Conservation (phyloP, 2,113 vertebrate genomes). For the Plecotus auritus region DNA sequence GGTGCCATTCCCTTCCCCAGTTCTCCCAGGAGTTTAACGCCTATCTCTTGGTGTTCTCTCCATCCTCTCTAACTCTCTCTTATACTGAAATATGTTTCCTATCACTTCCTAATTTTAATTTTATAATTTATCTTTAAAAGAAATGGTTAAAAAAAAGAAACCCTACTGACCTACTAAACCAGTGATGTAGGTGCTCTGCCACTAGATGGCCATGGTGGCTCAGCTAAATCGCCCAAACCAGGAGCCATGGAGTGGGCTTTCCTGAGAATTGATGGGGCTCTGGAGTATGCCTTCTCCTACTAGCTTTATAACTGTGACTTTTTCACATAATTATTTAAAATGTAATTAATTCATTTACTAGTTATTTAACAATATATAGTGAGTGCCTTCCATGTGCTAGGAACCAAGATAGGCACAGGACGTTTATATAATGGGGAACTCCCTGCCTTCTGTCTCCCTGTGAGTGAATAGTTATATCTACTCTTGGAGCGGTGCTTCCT, state of each 20-base stretch:
- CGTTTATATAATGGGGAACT: background rate
- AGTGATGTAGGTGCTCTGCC: constrained; percentile 19
- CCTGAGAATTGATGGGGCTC: background rate
- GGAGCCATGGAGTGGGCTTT: rapidly evolving
- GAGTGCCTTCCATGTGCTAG: background rate
- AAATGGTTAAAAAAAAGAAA: background rate
- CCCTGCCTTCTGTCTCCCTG: background rate
- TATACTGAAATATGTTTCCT: background rate
- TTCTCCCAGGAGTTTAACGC: background rate
- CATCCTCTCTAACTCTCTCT: background rate
- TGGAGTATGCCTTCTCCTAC: background rate
- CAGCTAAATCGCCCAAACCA: background rate
- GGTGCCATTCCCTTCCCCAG: background rate
- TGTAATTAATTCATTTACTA: background rate
- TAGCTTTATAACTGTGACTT: background rate
- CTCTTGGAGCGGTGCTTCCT: background rate
- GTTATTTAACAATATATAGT: background rate
- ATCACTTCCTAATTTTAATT: background rate
- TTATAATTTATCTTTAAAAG: background rate
- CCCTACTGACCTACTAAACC: background rate
- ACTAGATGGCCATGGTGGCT: constrained; percentile 54
- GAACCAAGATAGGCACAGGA: background rate
- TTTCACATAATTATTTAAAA: background rate
- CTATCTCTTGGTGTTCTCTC: background rate
- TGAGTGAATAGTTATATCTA: background rate